A percentile compares a stretch with the other conserved stretches of the same genome.
Conservation (phyloP, 2,113 vertebrate genomes). For the Motacilla alba region DNA sequence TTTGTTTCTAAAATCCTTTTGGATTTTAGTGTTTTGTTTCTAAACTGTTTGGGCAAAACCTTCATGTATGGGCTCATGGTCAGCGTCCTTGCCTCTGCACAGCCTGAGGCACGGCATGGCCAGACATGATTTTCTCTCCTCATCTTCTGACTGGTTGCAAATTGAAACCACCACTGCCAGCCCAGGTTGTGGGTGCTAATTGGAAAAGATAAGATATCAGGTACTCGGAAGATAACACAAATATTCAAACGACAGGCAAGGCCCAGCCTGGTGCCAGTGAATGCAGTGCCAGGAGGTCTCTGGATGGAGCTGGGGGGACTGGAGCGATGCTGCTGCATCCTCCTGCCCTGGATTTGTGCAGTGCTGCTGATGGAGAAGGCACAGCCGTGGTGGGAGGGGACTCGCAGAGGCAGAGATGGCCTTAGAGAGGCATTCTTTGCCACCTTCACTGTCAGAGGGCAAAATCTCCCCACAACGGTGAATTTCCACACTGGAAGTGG, state of each 20-base stretch:
- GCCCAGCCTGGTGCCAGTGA: neutral
- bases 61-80: neutral
- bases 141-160: neutral
- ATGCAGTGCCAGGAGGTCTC: neutral
- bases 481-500: rapidly evolving
- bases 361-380: rapidly evolving
- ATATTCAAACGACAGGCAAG: rapidly evolving
- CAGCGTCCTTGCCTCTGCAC: neutral
- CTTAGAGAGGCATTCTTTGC: neutral
- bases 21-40: neutral
- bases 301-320: neutral
- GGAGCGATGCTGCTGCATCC: neutral
- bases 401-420: neutral
- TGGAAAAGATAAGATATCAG: neutral
- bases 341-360: neutral
- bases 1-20: neutral
- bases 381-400: rapidly evolving
- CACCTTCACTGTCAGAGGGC: too few species aligned
- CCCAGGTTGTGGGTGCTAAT: neutral
- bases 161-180: neutral
- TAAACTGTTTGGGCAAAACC: neutral
- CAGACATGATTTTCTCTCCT: neutral
- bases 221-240: neutral
- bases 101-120: neutral
- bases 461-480: neutral